Percentiles rank a stretch among this genome's conserved stretches.
phyloP scores from a whole-genome alignment of 2,113 vertebrate species.

The Euleptes europaea region DNA sequence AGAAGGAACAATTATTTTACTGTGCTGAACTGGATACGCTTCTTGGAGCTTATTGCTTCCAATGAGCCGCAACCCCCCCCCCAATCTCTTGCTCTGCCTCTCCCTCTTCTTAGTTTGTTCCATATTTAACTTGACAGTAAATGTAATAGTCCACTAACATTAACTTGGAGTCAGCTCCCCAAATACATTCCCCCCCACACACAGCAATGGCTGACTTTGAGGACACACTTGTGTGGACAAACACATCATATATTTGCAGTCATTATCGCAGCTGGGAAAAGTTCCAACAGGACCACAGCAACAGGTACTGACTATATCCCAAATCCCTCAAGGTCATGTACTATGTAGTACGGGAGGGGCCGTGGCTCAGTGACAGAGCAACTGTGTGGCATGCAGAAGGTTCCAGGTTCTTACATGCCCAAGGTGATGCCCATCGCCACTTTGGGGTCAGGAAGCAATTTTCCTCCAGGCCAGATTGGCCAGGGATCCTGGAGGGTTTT shows the following conservation, averaged over 20 bases:
- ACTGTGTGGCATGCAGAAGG: too few species aligned
- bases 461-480: too few species aligned
- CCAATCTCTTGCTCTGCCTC: not conserved
- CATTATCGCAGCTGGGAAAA: not conserved
- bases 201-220: not conserved
- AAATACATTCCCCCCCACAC: not conserved
- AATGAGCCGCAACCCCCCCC: not conserved
- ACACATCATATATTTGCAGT: not conserved
- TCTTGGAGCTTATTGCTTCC: not conserved
- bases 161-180: not conserved
- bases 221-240: not conserved
- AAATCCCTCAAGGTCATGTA: not conserved
- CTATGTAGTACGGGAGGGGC: too few species aligned
- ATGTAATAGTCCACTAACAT: not conserved
- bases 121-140: not conserved
- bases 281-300: not conserved
- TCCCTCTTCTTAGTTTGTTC: constrained; percentile 1
- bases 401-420: too few species aligned
- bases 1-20: not conserved
- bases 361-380: too few species aligned
- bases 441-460: too few species aligned
- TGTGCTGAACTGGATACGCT: not conserved
- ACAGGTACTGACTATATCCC: too few species aligned
- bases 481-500: too few species aligned
- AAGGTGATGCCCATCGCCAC: too few species aligned